Conservation (phyloP, 2,888 invertebrate species). For the Melinaea marsaeus region DNA sequence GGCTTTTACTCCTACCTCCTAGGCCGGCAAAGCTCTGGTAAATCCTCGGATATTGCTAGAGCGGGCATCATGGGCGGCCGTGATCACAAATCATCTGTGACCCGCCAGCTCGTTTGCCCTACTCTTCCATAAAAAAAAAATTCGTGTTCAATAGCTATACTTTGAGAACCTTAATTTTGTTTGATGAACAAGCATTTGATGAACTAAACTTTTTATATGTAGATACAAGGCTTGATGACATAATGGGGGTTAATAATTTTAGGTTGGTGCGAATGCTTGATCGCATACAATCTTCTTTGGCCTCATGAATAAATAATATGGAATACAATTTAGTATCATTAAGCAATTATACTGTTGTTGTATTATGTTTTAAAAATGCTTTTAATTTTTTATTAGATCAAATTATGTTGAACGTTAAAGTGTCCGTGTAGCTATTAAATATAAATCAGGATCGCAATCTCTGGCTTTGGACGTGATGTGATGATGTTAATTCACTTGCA, state of each 20-base stretch:
- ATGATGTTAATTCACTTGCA: constrained; percentile 27
- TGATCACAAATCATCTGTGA: too few relatives aligned
- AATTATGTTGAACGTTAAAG: constrained; percentile 64
- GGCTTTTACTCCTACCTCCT: too few relatives aligned
- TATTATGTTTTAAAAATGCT: constrained; percentile 72
- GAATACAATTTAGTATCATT: constrained; percentile 71
- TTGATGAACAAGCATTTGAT: constrained; percentile 5
- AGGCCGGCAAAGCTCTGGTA: too few relatives aligned
- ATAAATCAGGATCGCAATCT: constrained; percentile 59
- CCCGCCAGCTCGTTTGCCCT: too few relatives aligned
- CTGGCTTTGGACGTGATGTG: constrained; percentile 28
- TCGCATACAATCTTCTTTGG: constrained; percentile 60
- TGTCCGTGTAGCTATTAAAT: constrained; percentile 69
- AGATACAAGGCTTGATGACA: constrained; percentile 63
- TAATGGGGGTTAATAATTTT: constrained; percentile 71
- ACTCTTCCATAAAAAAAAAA: too few relatives aligned
- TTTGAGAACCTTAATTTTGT: constrained; percentile 6
- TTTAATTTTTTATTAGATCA: constrained; percentile 75
- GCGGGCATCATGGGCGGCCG: too few relatives aligned
- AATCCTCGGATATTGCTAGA: too few relatives aligned
- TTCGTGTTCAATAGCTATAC: not conserved
- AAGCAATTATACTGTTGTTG: constrained; percentile 74
- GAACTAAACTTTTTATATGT: constrained; percentile 3
- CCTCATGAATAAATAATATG: constrained; percentile 75
- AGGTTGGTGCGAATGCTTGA: constrained; percentile 58